phyloP scores from a whole-genome alignment of 2,113 vertebrate species.

The Lates calcarifer region DNA sequence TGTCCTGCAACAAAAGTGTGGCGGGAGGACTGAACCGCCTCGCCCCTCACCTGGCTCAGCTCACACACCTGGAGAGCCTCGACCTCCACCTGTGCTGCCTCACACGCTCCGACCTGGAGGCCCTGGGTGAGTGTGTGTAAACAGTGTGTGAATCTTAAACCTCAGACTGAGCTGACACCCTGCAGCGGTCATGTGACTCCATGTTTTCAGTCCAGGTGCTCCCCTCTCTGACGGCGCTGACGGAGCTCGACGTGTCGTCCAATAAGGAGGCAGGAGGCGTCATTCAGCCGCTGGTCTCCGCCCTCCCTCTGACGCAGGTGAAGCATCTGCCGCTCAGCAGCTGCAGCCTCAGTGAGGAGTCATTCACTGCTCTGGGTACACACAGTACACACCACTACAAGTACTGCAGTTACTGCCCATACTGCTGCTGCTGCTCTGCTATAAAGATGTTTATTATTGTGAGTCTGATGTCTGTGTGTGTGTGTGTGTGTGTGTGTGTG shows the following conservation, averaged over 20 bases:
- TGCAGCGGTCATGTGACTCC: background rate
- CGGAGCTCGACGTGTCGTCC: slow-evolving; percentile 87
- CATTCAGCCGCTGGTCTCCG: slow-evolving; percentile 83
- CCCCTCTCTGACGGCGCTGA: slow-evolving; percentile 87
- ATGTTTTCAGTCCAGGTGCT: slow-evolving; percentile 88
- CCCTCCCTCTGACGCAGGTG: slow-evolving; percentile 86
- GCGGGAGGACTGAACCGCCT: slow-evolving; percentile 83
- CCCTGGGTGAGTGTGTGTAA: slow-evolving; percentile 83
- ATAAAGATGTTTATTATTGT: too few relatives aligned
- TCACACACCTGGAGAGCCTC: slow-evolving; percentile 85
- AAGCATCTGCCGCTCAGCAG: slow-evolving; percentile 84
- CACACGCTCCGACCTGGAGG: slow-evolving; percentile 80
- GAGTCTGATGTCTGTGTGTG: background rate
- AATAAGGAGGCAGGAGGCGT: slow-evolving; percentile 87
- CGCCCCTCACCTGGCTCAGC: slow-evolving; percentile 76
- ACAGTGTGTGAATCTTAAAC: background rate
- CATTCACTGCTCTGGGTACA: slow-evolving; percentile 86
- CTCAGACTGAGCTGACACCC: background rate
- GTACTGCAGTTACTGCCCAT: background rate
- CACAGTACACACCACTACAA: background rate
- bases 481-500: slow-evolving; percentile 43
- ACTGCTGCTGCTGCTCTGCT: too few relatives aligned
- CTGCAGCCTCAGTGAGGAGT: slow-evolving; percentile 85
- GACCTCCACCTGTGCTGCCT: slow-evolving; percentile 89
- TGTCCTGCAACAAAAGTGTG: slow-evolving; percentile 89